Conservation (phyloP, 2,113 vertebrate species). For the Ophthalmolycus amberensis region DNA sequence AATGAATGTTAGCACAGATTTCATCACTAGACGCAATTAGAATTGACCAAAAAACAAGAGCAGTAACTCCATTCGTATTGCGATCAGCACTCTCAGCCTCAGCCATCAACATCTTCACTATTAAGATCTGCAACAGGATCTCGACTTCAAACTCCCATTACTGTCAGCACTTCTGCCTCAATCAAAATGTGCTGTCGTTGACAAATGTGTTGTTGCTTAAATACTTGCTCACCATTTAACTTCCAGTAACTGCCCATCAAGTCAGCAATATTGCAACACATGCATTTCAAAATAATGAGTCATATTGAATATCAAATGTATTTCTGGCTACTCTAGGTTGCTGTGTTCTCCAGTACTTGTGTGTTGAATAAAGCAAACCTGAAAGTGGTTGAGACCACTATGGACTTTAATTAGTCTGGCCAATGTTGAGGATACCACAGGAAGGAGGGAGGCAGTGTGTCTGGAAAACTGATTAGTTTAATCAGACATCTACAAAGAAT, state of each 20-base stretch:
- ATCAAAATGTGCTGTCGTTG: neutral
- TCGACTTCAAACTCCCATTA: conserved; percentile 19
- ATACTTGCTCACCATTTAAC: neutral
- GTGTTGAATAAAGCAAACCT: neutral
- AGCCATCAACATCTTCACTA: neutral
- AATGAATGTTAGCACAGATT: neutral
- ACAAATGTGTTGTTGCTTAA: neutral
- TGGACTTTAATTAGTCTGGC: conserved; percentile 7
- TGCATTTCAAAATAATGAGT: neutral
- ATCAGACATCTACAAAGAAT: conserved; percentile 1
- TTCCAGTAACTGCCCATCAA: neutral
- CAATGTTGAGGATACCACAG: neutral
- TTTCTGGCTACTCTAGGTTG: neutral
- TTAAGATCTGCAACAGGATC: conserved; percentile 18
- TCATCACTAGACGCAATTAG: neutral
- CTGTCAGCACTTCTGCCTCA: no score
- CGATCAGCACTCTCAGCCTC: neutral
- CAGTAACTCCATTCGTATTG: neutral
- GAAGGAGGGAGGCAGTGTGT: neutral
- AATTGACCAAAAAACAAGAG: neutral
- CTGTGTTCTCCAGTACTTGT: neutral
- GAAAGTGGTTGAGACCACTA: neutral
- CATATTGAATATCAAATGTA: neutral
- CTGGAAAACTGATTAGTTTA: conserved; percentile 20
- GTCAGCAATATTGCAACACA: neutral